Evolutionary conservation across 2,797 vertebrate species (phyloP).

Genomic region (Coendou prehensilis): DNA sequence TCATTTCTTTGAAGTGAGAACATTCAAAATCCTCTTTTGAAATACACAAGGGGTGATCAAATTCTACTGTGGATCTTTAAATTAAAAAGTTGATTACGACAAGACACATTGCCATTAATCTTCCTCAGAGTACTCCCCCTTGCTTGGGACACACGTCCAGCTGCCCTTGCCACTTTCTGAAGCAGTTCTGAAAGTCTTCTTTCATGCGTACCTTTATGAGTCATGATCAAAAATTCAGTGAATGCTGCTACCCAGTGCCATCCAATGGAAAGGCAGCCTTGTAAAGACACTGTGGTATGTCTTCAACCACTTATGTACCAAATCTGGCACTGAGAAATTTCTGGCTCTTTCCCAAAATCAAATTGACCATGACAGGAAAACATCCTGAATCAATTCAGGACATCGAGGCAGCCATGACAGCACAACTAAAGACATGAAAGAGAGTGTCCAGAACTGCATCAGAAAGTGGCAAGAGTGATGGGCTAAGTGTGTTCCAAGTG

Average conservation of each 20-base stretch:
- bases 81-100: not conserved
- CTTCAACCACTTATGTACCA: not conserved
- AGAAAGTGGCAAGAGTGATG: not conserved
- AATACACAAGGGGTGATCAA: not conserved
- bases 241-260: not conserved
- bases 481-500: not conserved
- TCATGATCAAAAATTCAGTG: not conserved
- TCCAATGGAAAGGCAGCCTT: not conserved
- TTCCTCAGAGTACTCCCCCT: not conserved
- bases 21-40: not conserved
- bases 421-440: not conserved
- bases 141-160: not conserved
- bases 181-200: not conserved
- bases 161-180: not conserved
- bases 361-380: not conserved
- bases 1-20: not conserved
- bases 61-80: not conserved
- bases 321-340: not conserved
- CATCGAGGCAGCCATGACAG: not conserved
- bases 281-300: not conserved
- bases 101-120: not conserved
- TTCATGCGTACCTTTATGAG: not conserved
- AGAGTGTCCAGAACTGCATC: no score
- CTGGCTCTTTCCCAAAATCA: not conserved
- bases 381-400: not conserved